phyloP scores from a whole-genome alignment of 1,140 invertebrate genomes.

The Trachelipus rathkii region DNA sequence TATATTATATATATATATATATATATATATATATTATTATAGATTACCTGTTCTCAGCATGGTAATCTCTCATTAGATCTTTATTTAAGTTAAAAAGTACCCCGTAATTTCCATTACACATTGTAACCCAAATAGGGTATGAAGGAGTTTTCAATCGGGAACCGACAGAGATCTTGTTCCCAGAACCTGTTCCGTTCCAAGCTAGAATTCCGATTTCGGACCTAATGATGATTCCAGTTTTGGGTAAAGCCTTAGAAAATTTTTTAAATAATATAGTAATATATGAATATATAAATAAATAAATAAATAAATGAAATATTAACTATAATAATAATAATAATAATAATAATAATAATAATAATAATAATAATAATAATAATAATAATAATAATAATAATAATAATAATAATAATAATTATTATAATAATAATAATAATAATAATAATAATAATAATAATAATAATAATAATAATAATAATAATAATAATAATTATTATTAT shows the following conservation, averaged over 20 bases:
- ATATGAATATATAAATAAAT: neutral
- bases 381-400: no score
- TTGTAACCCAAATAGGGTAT: constrained; percentile 72
- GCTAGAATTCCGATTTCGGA: constrained; percentile 68
- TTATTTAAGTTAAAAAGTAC: constrained; percentile 73
- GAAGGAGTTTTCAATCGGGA: constrained; percentile 77
- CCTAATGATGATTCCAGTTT: constrained; percentile 66
- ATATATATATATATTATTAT: neutral
- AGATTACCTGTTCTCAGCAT: constrained; percentile 71
- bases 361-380: no score
- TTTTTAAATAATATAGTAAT: neutral
- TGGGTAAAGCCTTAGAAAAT: constrained; percentile 68
- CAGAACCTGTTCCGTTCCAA: constrained; percentile 57
- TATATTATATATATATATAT: no score
- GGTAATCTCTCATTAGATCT: constrained; percentile 73
- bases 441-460: no score
- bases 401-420: no score
- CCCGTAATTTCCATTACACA: constrained; percentile 67
- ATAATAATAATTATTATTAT: no score
- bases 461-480: no score
- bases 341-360: neutral
- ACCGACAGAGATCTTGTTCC: constrained; percentile 56
- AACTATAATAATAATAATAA: constrained; percentile 37
- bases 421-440: no score
- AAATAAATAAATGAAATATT: no score